These are phyloP conservation scores for Lampris incognitus DNA, from an alignment of 2,113 vertebrate genomes.

Conservation along the genomic window DNA sequence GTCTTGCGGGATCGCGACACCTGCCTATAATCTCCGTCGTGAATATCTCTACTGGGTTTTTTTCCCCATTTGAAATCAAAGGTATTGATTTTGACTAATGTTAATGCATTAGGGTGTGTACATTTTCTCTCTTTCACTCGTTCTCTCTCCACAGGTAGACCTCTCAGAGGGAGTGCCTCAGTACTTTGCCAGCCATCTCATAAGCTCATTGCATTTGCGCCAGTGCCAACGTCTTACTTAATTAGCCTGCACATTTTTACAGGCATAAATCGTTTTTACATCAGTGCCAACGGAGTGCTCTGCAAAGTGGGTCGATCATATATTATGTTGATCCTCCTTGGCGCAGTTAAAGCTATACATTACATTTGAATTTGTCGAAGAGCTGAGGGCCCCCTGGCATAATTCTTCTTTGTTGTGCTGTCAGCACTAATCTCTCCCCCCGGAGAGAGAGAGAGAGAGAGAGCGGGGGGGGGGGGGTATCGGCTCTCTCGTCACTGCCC, in stretches of 20 bases:
- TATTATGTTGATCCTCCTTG: constrained; percentile 78
- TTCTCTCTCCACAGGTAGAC: constrained; percentile 47
- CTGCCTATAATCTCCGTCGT: neutral
- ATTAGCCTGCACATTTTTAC: constrained; percentile 79
- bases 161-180: constrained; percentile 20
- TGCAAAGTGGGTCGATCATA: constrained; percentile 80
- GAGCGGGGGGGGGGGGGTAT: too few species aligned
- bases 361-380: constrained; percentile 76
- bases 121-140: constrained; percentile 16
- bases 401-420: constrained; percentile 79
- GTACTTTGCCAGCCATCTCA: constrained; percentile 64
- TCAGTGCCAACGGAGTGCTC: constrained; percentile 69
- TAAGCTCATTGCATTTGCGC: constrained; percentile 77
- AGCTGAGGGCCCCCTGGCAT: constrained; percentile 61
- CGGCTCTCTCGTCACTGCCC: constrained; percentile 54
- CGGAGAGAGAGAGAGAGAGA: too few species aligned
- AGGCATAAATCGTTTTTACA: constrained; percentile 76
- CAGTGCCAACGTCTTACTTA: constrained; percentile 76
- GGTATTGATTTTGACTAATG: constrained; percentile 2
- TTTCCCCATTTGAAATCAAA: constrained; percentile 18
- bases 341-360: constrained; percentile 73
- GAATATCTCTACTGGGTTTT: neutral
- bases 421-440: constrained; percentile 78
- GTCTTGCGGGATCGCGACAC: constrained; percentile 1
- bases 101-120: constrained; percentile 1